These are phyloP conservation scores for Cephus pygmeus DNA, from an alignment of 2,888 invertebrate species.

Conservation along the genomic window DNA sequence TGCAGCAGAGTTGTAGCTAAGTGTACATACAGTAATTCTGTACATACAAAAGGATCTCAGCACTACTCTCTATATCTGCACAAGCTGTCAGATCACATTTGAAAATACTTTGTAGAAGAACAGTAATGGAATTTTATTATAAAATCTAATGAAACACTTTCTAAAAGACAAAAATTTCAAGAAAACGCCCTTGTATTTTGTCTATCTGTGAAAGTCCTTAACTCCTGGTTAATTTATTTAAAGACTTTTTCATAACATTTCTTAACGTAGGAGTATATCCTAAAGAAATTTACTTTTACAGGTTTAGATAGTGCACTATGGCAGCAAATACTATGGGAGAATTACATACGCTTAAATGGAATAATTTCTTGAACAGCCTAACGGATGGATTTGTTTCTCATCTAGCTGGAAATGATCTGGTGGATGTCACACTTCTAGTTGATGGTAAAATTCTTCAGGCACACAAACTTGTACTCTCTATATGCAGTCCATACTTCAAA, in stretches of 20 bases:
- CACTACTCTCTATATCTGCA: background rate
- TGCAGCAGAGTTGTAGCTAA: background rate
- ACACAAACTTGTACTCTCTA: slow-evolving; percentile 66
- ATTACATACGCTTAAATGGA: slow-evolving; percentile 64
- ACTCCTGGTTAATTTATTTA: background rate
- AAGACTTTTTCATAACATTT: background rate
- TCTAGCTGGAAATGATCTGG: slow-evolving; percentile 62
- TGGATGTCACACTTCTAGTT: slow-evolving; percentile 68
- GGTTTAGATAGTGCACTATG: slow-evolving; percentile 28
- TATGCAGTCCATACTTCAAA: slow-evolving; percentile 68
- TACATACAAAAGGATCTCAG: background rate
- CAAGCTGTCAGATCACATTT: background rate
- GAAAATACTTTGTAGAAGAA: background rate
- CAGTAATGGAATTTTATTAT: background rate
- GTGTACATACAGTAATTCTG: background rate
- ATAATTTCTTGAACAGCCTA: slow-evolving; percentile 66
- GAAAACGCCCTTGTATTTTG: background rate
- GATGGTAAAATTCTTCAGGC: slow-evolving; percentile 66
- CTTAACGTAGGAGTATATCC: background rate
- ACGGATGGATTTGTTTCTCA: slow-evolving; percentile 63
- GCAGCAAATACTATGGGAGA: slow-evolving; percentile 34
- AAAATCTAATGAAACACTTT: background rate
- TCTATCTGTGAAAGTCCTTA: background rate
- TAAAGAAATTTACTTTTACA: background rate
- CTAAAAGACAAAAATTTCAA: background rate